Conservation (phyloP, 1,140 invertebrate species). For the Archegozetes longisetosus region DNA sequence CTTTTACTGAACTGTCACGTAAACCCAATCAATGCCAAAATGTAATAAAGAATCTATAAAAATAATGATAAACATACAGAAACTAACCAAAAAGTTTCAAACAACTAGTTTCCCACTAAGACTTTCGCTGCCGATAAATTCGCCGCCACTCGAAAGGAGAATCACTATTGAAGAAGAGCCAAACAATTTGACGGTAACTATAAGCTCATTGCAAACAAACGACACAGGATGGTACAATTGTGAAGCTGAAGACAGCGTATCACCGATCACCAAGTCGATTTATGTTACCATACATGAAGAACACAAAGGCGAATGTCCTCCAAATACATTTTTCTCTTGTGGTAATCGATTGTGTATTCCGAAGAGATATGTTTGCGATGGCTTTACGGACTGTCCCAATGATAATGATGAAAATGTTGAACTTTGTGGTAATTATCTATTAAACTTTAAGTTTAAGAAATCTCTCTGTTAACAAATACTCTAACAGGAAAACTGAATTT, state of each 20-base stretch:
- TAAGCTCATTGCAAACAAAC: background rate
- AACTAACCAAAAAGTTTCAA: background rate
- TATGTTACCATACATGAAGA: background rate
- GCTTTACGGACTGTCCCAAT: slow-evolving; percentile 62
- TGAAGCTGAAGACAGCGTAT: background rate
- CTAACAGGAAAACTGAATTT: too few relatives aligned
- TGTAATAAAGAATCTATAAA: background rate
- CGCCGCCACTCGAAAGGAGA: background rate
- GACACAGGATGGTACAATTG: background rate
- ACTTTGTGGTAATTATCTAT: slow-evolving; percentile 29
- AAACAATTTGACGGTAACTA: background rate
- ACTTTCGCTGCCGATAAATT: background rate
- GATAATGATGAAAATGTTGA: slow-evolving; percentile 50
- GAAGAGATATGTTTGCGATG: slow-evolving; percentile 82
- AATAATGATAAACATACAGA: background rate
- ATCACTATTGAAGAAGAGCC: background rate
- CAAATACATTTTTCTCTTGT: slow-evolving; percentile 34
- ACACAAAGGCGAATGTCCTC: background rate
- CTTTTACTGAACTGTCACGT: background rate
- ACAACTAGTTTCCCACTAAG: background rate
- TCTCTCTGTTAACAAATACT: too few relatives aligned
- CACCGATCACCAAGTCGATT: background rate
- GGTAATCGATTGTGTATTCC: slow-evolving; percentile 68
- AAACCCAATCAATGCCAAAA: background rate
- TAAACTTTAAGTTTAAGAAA: too few relatives aligned